phyloP scores from a whole-genome alignment of 1,140 invertebrate species.

The Trinorchestia longiramus region DNA sequence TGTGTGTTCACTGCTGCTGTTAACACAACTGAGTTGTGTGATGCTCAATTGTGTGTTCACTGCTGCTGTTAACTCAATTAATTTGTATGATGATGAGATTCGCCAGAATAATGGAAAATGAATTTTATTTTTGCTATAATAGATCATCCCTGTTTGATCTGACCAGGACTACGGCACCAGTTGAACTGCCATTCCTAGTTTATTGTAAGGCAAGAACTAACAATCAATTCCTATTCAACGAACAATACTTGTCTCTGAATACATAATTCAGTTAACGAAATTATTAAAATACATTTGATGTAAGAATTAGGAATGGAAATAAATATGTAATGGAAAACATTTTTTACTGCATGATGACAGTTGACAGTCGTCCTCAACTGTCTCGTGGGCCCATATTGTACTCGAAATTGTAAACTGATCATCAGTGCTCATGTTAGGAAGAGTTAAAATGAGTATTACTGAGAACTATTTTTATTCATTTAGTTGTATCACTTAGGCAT shows the following conservation, averaged over 20 bases:
- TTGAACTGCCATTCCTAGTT: background rate
- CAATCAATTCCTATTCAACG: background rate
- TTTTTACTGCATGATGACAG: background rate
- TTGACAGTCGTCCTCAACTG: background rate
- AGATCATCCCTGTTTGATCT: background rate
- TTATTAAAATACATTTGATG: background rate
- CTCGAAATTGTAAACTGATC: background rate
- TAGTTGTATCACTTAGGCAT: too few relatives aligned
- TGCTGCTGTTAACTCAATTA: too few relatives aligned
- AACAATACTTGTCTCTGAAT: background rate
- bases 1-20: too few relatives aligned
- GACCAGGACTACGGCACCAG: background rate
- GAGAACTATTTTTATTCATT: too few relatives aligned
- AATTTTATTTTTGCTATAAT: too few relatives aligned
- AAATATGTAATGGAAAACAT: background rate
- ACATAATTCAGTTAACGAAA: background rate
- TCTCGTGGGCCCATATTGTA: background rate
- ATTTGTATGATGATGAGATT: too few relatives aligned
- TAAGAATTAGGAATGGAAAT: background rate
- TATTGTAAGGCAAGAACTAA: background rate
- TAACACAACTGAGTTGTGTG: too few relatives aligned
- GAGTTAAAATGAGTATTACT: too few relatives aligned
- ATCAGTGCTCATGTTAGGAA: background rate
- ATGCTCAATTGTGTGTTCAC: too few relatives aligned
- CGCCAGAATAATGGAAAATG: too few relatives aligned